Evolutionary conservation across 2,113 vertebrate genomes (phyloP).

Genomic region (Pachyramphus minor): DNA sequence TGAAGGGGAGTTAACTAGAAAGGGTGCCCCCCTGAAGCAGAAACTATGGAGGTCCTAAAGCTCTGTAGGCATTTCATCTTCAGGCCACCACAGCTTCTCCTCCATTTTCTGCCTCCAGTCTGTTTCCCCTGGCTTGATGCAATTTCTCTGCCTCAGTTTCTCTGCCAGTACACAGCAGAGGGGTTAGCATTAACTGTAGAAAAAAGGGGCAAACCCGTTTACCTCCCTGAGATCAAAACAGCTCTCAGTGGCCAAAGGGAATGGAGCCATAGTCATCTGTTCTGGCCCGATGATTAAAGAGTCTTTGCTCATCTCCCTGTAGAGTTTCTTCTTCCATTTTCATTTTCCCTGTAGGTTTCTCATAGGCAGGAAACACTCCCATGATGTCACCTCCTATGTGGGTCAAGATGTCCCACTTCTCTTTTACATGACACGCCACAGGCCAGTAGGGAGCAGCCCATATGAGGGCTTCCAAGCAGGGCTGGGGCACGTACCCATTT

Average conservation of each 20-base stretch:
- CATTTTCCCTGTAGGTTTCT: neutral
- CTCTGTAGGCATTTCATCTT: neutral
- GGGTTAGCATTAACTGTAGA: neutral
- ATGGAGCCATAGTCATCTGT: neutral
- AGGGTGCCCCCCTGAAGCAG: neutral
- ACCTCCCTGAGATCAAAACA: neutral
- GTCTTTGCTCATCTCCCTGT: accelerated
- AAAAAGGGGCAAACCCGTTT: neutral
- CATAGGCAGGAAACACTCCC: neutral
- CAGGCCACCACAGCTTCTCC: neutral
- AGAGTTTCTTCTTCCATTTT: neutral
- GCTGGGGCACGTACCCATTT: neutral
- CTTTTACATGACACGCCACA: neutral
- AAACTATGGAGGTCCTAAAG: neutral
- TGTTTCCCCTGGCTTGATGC: neutral
- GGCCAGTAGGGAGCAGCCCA: neutral
- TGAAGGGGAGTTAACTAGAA: neutral
- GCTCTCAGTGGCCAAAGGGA: neutral
- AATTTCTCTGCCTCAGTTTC: neutral
- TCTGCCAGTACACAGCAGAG: neutral
- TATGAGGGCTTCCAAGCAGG: neutral
- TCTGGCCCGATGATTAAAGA: neutral
- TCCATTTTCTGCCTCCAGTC: neutral
- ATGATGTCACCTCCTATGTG: neutral
- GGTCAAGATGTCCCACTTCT: neutral